phyloP scores from a whole-genome alignment of 2,113 vertebrate species.

The Bombycilla garrulus region DNA sequence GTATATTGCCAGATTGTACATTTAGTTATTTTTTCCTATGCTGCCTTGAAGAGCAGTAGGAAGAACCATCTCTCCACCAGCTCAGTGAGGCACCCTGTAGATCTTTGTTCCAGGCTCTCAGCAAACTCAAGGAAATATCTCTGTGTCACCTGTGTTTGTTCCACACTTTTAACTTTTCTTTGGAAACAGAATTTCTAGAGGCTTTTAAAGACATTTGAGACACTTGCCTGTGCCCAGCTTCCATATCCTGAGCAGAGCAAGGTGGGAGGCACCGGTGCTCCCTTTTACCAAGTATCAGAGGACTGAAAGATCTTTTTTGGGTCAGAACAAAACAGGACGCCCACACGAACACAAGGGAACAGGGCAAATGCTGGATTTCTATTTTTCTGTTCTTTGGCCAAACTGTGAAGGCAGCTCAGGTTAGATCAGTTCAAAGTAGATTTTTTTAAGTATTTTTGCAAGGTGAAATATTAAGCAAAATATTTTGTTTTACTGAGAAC shows the following conservation, averaged over 20 bases:
- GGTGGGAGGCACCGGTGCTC: background rate
- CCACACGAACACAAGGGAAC: background rate
- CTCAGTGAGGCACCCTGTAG: background rate
- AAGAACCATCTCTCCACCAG: background rate
- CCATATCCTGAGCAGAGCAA: background rate
- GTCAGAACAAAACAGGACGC: background rate
- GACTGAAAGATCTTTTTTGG: background rate
- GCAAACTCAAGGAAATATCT: background rate
- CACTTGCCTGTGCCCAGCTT: background rate
- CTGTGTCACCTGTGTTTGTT: background rate
- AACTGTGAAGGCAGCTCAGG: background rate
- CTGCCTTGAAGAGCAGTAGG: background rate
- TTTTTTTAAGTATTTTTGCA: background rate
- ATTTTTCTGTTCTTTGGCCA: background rate
- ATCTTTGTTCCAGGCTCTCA: background rate
- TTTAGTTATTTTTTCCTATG: background rate
- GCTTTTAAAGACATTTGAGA: background rate
- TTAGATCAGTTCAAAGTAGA: background rate
- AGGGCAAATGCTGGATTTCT: background rate
- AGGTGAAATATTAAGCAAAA: conserved; percentile 26
- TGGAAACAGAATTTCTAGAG: background rate
- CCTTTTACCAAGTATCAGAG: background rate
- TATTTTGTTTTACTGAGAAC: conserved; percentile 4
- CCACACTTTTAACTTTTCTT: background rate
- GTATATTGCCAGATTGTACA: background rate